A percentile compares a stretch with the other conserved stretches of the same genome.
Conservation (phyloP, 2,113 vertebrate species). For the Cyanoderma ruficeps region DNA sequence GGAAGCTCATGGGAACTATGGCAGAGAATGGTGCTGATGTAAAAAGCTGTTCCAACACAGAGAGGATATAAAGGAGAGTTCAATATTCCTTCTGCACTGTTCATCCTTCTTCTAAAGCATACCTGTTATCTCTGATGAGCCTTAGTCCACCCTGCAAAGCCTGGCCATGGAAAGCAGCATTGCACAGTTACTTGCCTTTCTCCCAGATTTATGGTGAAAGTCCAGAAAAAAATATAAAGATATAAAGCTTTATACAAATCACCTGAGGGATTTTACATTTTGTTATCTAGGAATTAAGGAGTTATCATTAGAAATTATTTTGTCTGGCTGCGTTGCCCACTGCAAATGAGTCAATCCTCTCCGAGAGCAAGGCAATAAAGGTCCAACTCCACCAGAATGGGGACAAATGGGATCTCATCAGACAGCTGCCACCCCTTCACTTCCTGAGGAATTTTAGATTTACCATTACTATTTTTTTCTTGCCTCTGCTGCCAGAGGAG, state of each 20-base stretch:
- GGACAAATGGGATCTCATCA: background rate
- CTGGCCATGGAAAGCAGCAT: fast-evolving
- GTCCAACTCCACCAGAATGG: background rate
- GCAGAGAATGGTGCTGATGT: background rate
- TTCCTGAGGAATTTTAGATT: background rate
- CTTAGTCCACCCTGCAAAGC: background rate
- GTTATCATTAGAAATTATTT: background rate
- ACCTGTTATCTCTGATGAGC: fast-evolving
- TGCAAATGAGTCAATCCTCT: background rate
- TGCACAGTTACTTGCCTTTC: background rate
- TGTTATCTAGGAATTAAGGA: background rate
- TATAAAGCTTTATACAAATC: background rate
- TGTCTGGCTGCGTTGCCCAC: background rate
- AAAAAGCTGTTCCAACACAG: background rate
- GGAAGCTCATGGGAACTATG: background rate
- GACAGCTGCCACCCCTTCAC: fast-evolving
- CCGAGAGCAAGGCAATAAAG: background rate
- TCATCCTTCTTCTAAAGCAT: background rate
- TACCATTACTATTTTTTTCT: background rate
- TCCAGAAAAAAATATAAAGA: background rate
- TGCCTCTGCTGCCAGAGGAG: background rate
- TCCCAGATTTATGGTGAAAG: background rate
- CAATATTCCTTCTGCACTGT: background rate
- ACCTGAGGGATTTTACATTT: background rate
- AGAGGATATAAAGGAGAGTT: background rate